Base-by-base conservation (phyloP, 2,797 vertebrate species). In the Sebastes nivosus region DNA sequence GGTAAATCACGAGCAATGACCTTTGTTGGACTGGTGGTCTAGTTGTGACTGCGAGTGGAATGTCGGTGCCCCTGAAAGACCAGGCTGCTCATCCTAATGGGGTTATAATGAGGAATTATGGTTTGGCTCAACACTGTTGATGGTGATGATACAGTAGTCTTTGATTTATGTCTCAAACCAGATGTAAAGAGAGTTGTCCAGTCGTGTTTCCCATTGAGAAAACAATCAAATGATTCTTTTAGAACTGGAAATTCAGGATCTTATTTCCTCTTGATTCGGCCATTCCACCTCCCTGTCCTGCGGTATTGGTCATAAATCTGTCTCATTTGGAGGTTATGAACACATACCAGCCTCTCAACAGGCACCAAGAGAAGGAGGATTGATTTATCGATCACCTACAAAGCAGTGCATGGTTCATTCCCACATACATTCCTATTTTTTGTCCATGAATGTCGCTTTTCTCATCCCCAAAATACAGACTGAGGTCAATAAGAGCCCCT, bases 1-100 rank as follows among this genome's bases (percentile, higher is more conserved):
- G 90, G 87, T 95, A 93, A 95, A 94, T 94, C 90, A 90, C 11
- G 4, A 79, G 86, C 83, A 52, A 69, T 93, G 92, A 94, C 91
- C 90, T 93, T 86, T 91, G 88, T 92, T 66, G 79, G 88, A 86
- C 79, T 82, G 90, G 87, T 88, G 87, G 88, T 92, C 83, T 71
- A 72, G 78, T 82, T 83, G 89, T 88, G 87, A 86, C 85, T 90
- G 85, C 10, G 81, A 84, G 87, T 80, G 89, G 89, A 92, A 93
- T 91, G 87, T 80, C 36, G 79, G 89, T 90, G 81, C 87, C 88
- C 81, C 83, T 84, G 25, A 92, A 93, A 89, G 75, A 88, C 75
- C 80, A 79, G 50, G 72, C 82, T n/a, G 72, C 63, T 86, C 78
- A 68, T 89, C 80, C 78, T 90, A 85, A 94, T 89, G 85, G 73